Evolutionary conservation across 1,140 invertebrate genomes (phyloP).

Genomic region (Gryon sp.): DNA sequence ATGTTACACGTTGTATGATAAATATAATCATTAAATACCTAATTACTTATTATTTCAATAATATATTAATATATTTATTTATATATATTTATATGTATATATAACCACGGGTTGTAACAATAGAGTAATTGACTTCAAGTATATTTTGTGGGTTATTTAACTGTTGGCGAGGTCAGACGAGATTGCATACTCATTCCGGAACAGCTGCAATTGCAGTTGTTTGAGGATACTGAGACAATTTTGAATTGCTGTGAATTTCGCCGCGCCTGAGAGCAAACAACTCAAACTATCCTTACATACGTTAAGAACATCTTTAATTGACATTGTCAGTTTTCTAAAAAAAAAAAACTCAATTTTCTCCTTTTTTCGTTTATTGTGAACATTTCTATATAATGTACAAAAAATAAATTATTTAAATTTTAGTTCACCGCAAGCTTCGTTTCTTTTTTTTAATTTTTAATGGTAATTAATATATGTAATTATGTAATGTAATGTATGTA

Average conservation of each 20-base stretch:
- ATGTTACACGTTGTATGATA: conserved; percentile 37
- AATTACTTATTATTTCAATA: conserved; percentile 42
- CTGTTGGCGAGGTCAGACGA: conserved; percentile 60
- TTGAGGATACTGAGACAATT: conserved; percentile 12
- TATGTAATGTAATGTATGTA: no score
- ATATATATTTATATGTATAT: conserved; percentile 64
- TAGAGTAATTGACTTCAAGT: conserved; percentile 79
- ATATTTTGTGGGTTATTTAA: conserved; percentile 70
- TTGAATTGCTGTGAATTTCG: conserved; percentile 3
- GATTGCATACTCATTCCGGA: conserved; percentile 54
- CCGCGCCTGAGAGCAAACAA: conserved; percentile 5
- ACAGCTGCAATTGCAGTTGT: conserved; percentile 38
- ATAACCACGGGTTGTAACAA: conserved; percentile 71
- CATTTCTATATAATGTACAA: no score
- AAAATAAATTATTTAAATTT: no score
- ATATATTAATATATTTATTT: conserved; percentile 65
- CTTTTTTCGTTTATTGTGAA: conserved; percentile 12
- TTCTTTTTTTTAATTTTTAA: no score
- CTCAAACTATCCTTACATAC: conserved; percentile 29
- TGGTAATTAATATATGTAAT: no score
- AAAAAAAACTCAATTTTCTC: conserved; percentile 35
- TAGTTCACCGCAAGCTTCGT: no score
- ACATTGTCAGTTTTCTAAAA: conserved; percentile 37
- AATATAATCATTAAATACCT: conserved; percentile 53
- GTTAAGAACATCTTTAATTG: conserved; percentile 46